Percentiles rank a stretch among this genome's conserved stretches.
Evolutionary conservation across 2,888 invertebrate species (phyloP).

Genomic region (Eledona agricola): DNA sequence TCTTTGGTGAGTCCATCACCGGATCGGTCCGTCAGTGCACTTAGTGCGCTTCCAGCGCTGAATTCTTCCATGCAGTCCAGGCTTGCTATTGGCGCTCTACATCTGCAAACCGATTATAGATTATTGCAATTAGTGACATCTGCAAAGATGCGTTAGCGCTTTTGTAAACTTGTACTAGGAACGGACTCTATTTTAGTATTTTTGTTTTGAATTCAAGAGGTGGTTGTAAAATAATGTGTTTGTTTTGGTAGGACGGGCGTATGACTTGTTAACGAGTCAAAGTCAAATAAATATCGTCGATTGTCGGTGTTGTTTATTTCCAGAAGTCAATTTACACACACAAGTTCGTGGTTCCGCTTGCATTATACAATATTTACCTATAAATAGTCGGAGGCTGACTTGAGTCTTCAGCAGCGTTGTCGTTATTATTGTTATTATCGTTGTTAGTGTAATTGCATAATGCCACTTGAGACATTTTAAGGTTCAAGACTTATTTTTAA

Average conservation of each 20-base stretch:
- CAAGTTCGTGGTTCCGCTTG: slow-evolving; percentile 5
- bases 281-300: too few species aligned
- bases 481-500: slow-evolving; percentile 4
- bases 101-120: slow-evolving; percentile 66
- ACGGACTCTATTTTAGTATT: too few species aligned
- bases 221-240: too few species aligned
- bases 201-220: too few species aligned
- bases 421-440: slow-evolving; percentile 75
- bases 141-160: too few species aligned
- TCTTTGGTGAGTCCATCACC: slow-evolving; percentile 67
- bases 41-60: slow-evolving; percentile 70
- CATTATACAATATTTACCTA: slow-evolving; percentile 75
- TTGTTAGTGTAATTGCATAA: slow-evolving; percentile 70
- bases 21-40: slow-evolving; percentile 62
- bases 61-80: slow-evolving; percentile 95
- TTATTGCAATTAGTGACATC: too few species aligned
- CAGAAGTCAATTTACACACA: neutral
- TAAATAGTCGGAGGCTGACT: slow-evolving; percentile 88
- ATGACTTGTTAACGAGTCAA: too few species aligned
- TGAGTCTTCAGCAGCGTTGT: slow-evolving; percentile 87
- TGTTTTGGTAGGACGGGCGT: too few species aligned
- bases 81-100: slow-evolving; percentile 91
- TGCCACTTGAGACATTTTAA: slow-evolving; percentile 77
- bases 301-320: too few species aligned
- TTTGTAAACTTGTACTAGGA: too few species aligned